phyloP scores from a whole-genome alignment of 2,888 invertebrate species.

The Cloeon dipterum region DNA sequence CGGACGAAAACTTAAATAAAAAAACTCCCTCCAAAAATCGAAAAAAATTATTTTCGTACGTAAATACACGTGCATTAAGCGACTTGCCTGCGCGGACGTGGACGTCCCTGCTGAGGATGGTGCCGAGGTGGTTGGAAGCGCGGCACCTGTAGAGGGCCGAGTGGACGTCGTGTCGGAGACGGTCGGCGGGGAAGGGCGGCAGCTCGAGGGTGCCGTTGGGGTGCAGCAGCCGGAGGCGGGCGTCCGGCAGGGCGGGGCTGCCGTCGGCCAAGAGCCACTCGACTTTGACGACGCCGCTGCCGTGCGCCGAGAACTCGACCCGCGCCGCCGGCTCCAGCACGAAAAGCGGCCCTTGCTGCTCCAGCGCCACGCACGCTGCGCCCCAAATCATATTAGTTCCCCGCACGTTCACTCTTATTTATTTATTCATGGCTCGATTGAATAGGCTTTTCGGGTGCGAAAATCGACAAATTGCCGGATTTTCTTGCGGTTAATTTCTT shows the following conservation, averaged over 20 bases:
- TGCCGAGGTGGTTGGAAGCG: conserved; percentile 45
- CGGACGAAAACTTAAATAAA: too few relatives aligned
- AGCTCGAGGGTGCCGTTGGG: conserved; percentile 71
- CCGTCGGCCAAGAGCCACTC: conserved; percentile 58
- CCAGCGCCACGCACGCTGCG: conserved; percentile 2
- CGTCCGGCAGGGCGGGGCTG: conserved; percentile 30
- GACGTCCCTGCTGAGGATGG: conserved; percentile 62
- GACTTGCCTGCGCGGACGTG: conserved; percentile 73
- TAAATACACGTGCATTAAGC: too few relatives aligned
- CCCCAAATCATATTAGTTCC: too few relatives aligned
- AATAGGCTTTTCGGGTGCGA: too few relatives aligned
- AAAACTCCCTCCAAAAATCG: too few relatives aligned
- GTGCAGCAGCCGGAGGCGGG: conserved; percentile 49
- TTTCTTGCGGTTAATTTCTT: too few relatives aligned
- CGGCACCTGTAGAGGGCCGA: conserved; percentile 55
- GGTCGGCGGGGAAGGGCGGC: conserved; percentile 57
- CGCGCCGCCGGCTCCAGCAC: conserved; percentile 25
- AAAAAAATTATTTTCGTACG: too few relatives aligned
- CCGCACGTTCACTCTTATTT: too few relatives aligned
- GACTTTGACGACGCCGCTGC: conserved; percentile 29
- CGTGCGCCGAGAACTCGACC: conserved; percentile 27
- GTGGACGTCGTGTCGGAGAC: conserved; percentile 65
- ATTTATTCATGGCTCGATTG: too few relatives aligned
- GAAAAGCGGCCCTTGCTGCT: conserved; percentile 25
- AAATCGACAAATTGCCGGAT: too few relatives aligned